phyloP scores from a whole-genome alignment of 2,888 invertebrate genomes.

The Hydroisotoma schaefferi region DNA sequence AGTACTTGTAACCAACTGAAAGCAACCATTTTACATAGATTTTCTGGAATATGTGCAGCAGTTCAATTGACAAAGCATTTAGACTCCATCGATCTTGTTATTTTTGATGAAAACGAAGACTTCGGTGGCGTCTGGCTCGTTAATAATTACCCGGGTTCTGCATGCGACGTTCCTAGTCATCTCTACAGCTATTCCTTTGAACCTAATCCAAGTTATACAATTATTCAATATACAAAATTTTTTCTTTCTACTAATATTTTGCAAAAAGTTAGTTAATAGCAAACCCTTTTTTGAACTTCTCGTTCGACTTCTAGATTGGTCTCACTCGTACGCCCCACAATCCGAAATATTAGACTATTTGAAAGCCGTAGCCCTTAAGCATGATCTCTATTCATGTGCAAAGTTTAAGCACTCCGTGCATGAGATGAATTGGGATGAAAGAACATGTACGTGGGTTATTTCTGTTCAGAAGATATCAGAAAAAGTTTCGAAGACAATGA shows the following conservation, averaged over 20 bases:
- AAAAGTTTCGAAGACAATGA: too few species aligned
- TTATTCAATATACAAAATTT: too few species aligned
- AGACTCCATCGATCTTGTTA: too few species aligned
- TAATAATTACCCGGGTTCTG: slow-evolving; percentile 34
- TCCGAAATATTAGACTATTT: slow-evolving; percentile 30
- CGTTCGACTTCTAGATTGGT: slow-evolving; percentile 23
- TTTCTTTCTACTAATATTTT: slow-evolving; percentile 1
- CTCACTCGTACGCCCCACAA: slow-evolving; percentile 22
- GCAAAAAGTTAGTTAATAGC: background rate
- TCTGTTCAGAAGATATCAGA: too few species aligned
- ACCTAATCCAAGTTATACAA: slow-evolving; percentile 26
- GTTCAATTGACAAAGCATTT: too few species aligned
- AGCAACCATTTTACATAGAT: slow-evolving; percentile 17
- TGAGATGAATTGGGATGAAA: slow-evolving; percentile 28
- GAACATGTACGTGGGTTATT: too few species aligned
- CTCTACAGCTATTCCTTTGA: slow-evolving; percentile 36
- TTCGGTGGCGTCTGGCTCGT: slow-evolving; percentile 33
- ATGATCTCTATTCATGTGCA: slow-evolving; percentile 26
- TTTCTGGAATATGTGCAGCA: too few species aligned
- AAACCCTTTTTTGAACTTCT: slow-evolving; percentile 6
- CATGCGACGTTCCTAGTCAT: slow-evolving; percentile 30
- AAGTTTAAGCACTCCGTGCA: slow-evolving; percentile 33
- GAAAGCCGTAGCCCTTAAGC: slow-evolving; percentile 27
- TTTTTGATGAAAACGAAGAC: slow-evolving; percentile 24
- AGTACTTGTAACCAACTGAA: slow-evolving; percentile 1